Base-by-base conservation (phyloP, 92 coral and sea anemone species). In the Diadumene lineata region DNA sequence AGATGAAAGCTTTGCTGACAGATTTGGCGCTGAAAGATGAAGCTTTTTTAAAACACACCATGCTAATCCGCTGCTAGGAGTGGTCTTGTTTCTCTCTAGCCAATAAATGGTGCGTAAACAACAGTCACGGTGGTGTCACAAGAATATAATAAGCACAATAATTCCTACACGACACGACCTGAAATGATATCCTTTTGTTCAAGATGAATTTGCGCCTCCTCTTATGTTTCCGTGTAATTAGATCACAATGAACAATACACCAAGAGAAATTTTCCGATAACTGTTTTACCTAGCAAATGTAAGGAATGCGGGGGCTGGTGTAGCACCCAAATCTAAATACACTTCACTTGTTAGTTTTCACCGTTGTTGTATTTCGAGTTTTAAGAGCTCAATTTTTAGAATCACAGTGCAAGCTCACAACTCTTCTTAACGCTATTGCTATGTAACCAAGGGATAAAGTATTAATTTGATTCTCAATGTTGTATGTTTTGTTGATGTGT, bases 311-410 rank as follows among this genome's bases (percentile, higher is more conserved):
- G 50, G 60, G 46, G 46, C 22, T 0, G 31, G 32, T 43, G 30
- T 23, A 27, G 4, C 13, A 22, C 33, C 33, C 29, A 28, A 22
- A 58, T 16, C 13, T 19, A 23, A 22, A 10, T 56, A 15, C 32
- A 51, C 0, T 19, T n/a, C 31, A 43, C 2, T 33, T 50, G 55
- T 32, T 30, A 16, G 33, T 21, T 28, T 62, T 62, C 31, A 10
- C 26, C 68, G 10, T 73, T 84, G 92, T 90, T 90, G 92, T 75
- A 38, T 88, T 84, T 58, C 24, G 65, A 83, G 93, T 91, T 91
- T 91, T 75, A 79, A 69, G 81, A 88, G 81, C 88, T 91, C 84
- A 91, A 87, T 91, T 91, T 91, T 88, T 91, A 91, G 83, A 91
- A 84, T 85, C 82, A 50, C 67, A 78, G 75, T 46, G 26, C 67